Evolutionary conservation across 2,797 vertebrate genomes (phyloP).

Genomic region (Sebastes wilsoni): DNA sequence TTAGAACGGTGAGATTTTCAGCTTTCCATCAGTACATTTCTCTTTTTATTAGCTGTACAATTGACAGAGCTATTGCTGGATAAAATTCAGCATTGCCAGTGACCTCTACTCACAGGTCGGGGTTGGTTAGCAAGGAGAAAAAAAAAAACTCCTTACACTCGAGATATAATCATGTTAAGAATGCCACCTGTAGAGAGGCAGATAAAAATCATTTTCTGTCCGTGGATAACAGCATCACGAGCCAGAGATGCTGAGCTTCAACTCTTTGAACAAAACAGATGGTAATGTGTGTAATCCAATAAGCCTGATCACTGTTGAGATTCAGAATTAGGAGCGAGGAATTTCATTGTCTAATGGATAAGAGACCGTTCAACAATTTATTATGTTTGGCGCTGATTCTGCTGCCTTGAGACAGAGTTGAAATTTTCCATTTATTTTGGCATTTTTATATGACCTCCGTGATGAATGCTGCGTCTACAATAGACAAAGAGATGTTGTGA

Average conservation of each 20-base stretch:
- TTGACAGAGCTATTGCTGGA: too few relatives aligned
- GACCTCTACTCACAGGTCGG: too few relatives aligned
- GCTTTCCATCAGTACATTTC: too few relatives aligned
- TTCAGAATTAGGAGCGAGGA: conserved; percentile 34
- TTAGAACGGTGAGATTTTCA: too few relatives aligned
- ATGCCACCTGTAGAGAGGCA: conserved; percentile 33
- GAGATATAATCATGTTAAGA: conserved; percentile 18
- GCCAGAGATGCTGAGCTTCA: conserved; percentile 24
- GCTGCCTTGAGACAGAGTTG: conserved; percentile 16
- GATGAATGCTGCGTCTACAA: neutral
- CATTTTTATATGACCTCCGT: neutral
- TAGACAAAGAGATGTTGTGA: conserved; percentile 15
- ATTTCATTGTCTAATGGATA: conserved; percentile 42
- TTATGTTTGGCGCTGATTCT: conserved; percentile 15
- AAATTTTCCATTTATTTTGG: conserved; percentile 24
- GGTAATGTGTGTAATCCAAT: conserved; percentile 54
- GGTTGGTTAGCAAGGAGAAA: neutral
- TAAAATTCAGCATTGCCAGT: too few relatives aligned
- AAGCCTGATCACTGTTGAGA: conserved; percentile 25
- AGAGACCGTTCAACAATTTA: conserved; percentile 20
- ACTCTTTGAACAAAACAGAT: conserved; percentile 48
- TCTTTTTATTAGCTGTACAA: too few relatives aligned
- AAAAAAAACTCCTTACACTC: neutral
- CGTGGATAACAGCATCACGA: conserved; percentile 24
- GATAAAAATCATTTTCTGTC: conserved; percentile 36